Evolutionary conservation across 2,113 vertebrate species (phyloP).

Genomic region (Channa maculata): DNA sequence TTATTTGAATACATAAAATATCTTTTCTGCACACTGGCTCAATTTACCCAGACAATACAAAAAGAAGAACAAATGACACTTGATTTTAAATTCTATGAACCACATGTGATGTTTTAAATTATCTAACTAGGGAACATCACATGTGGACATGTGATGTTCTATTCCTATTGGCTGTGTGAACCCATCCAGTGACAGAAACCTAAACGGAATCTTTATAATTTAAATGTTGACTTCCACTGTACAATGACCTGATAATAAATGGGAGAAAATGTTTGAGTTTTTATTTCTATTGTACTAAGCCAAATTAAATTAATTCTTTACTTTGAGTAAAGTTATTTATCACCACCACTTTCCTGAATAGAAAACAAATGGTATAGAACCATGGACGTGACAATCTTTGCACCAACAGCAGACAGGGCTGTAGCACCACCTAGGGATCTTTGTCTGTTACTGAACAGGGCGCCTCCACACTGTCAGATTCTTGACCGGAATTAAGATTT

Average conservation of each 20-base stretch:
- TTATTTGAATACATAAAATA: conserved; percentile 64
- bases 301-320: neutral
- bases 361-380: too few relatives aligned
- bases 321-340: too few relatives aligned
- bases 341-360: too few relatives aligned
- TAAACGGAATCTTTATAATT: conserved; percentile 81
- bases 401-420: neutral
- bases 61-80: neutral
- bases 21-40: conserved; percentile 63
- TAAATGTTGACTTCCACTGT: conserved; percentile 83
- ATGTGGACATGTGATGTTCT: conserved; percentile 8
- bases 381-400: too few relatives aligned
- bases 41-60: conserved; percentile 50
- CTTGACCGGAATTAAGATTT: too few relatives aligned
- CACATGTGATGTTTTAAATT: conserved; percentile 23
- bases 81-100: neutral
- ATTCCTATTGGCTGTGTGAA: conserved; percentile 43
- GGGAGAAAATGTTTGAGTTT: conserved; percentile 58
- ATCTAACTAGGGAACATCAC: conserved; percentile 5
- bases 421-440: conserved; percentile 54
- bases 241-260: conserved; percentile 82
- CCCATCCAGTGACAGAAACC: conserved; percentile 58
- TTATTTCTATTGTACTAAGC: conserved; percentile 5
- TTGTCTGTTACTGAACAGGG: neutral
- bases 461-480: too few relatives aligned